Evolutionary conservation across 2,797 vertebrate genomes (phyloP).

Genomic region (Microctenopoma lineatum): DNA sequence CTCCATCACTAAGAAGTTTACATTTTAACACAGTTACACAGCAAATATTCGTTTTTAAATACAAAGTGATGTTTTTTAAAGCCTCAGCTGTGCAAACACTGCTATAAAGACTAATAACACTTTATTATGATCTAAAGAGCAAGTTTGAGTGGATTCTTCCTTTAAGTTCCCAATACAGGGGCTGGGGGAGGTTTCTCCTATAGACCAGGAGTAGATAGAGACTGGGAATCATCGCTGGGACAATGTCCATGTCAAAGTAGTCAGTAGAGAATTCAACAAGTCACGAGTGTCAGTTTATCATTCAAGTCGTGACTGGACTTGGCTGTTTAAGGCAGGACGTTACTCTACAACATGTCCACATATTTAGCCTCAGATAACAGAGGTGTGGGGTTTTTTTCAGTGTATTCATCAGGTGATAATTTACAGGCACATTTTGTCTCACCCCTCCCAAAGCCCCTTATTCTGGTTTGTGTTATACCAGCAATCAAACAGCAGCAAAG

Average conservation of each 20-base stretch:
- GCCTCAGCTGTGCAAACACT: too few relatives aligned
- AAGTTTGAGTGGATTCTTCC: conserved; percentile 43
- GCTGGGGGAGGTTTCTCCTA: conserved; percentile 30
- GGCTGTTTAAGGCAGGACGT: conserved; percentile 25
- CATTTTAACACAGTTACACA: too few relatives aligned
- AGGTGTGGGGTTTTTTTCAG: conserved; percentile 12
- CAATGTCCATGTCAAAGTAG: conserved; percentile 2
- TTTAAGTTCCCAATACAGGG: conserved; percentile 33
- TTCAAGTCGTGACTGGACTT: conserved; percentile 12
- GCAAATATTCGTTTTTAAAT: too few relatives aligned
- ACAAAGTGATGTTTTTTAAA: too few relatives aligned
- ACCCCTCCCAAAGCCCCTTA: conserved; percentile 49
- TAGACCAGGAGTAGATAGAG: conserved; percentile 20
- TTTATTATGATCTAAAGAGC: background rate
- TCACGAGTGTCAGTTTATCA: conserved; percentile 6
- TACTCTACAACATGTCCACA: background rate
- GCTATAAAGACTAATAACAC: background rate
- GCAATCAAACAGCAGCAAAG: conserved; percentile 91
- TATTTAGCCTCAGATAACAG: conserved; percentile 20
- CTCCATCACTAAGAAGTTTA: too few relatives aligned
- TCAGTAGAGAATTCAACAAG: conserved; percentile 15
- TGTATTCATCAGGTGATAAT: conserved; percentile 35
- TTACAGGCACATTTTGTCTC: conserved; percentile 14
- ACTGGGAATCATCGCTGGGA: background rate
- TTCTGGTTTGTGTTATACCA: conserved; percentile 79